Percentiles rank a stretch among this genome's conserved stretches.
phyloP scores from a whole-genome alignment of 2,797 vertebrate genomes.

The Poeciliopsis presidionis region DNA sequence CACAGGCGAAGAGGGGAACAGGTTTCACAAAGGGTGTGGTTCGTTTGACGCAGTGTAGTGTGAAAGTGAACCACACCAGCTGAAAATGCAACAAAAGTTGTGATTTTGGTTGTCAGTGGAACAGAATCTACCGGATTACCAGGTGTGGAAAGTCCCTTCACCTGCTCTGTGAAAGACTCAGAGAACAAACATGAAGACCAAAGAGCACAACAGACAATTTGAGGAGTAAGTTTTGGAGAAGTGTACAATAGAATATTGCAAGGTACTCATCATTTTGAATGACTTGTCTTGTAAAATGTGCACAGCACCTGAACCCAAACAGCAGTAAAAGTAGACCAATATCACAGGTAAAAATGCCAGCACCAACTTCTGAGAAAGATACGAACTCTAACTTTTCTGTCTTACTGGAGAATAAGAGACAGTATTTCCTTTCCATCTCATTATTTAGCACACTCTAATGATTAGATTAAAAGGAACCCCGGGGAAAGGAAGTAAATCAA shows the following conservation, averaged over 20 bases:
- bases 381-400: not conserved
- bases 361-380: not conserved
- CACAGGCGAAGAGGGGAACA: no score
- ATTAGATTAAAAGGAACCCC: slow-evolving; percentile 56
- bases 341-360: slow-evolving; percentile 3
- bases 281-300: not conserved
- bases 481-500: slow-evolving; percentile 61
- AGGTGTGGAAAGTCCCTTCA: not conserved
- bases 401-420: slow-evolving; percentile 26
- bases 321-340: slow-evolving; percentile 6
- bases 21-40: not conserved
- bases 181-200: not conserved
- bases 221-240: not conserved
- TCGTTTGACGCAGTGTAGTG: not conserved
- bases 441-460: slow-evolving; percentile 59
- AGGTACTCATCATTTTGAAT: not conserved
- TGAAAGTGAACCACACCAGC: not conserved
- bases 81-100: not conserved
- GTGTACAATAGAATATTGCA: not conserved
- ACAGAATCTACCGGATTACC: not conserved
- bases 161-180: not conserved
- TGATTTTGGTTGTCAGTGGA: not conserved
- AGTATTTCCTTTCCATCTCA: slow-evolving; percentile 47
- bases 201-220: not conserved
- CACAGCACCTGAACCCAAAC: not conserved